A percentile compares a stretch with the other conserved stretches of the same genome.
phyloP scores from a whole-genome alignment of 1,140 invertebrate species.

The Bombus waltoni region DNA sequence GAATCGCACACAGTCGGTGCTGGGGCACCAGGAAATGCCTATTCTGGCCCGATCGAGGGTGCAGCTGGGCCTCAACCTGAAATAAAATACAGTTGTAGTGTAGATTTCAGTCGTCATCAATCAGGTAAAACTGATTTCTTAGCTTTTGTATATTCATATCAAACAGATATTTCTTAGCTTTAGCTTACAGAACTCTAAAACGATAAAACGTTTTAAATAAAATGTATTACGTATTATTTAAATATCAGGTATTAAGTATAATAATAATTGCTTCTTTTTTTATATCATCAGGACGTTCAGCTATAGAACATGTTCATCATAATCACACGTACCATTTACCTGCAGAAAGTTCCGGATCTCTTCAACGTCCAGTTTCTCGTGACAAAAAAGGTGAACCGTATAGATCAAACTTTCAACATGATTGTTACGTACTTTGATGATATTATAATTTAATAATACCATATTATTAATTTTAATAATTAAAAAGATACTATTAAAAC shows the following conservation, averaged over 20 bases:
- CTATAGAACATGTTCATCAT: conserved; percentile 87
- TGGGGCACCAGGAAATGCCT: conserved; percentile 82
- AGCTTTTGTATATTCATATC: too few relatives aligned
- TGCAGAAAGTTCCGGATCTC: conserved; percentile 87
- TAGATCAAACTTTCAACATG: background rate
- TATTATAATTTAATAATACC: background rate
- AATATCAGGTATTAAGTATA: background rate
- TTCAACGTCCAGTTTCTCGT: conserved; percentile 87
- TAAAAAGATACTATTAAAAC: too few relatives aligned
- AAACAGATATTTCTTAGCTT: too few relatives aligned
- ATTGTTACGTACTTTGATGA: background rate
- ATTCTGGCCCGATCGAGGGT: conserved; percentile 81
- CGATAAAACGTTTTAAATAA: too few relatives aligned
- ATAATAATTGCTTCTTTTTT: background rate
- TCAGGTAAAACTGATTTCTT: conserved; percentile 69
- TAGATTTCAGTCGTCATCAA: conserved; percentile 87
- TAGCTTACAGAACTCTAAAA: too few relatives aligned
- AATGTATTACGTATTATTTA: too few relatives aligned
- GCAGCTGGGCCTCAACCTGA: conserved; percentile 85
- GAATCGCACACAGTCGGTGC: conserved; percentile 82
- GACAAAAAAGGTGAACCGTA: conserved; percentile 85
- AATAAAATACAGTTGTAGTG: conserved; percentile 88
- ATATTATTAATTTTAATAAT: too few relatives aligned
- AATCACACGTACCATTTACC: conserved; percentile 94
- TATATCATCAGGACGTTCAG: conserved; percentile 79